A percentile compares a stretch with the other conserved stretches of the same genome.
These are phyloP conservation scores for Mugil cephalus DNA, from an alignment of 2,113 vertebrate genomes.

Conservation along the genomic window DNA sequence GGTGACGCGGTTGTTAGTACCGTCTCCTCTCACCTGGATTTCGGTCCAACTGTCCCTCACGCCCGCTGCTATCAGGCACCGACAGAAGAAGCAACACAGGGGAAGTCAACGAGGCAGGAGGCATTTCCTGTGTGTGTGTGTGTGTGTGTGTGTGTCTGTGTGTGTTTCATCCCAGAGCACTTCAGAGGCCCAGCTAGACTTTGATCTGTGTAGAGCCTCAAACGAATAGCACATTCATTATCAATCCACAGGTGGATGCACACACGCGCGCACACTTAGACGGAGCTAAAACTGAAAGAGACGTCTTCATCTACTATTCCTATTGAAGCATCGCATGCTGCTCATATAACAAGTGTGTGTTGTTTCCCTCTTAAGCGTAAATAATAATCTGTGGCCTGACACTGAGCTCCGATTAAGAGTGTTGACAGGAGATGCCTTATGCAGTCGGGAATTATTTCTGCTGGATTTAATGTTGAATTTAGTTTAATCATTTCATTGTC, in stretches of 20 bases:
- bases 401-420: neutral
- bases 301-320: constrained; percentile 42
- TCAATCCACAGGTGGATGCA: constrained; percentile 54
- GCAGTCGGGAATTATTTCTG: neutral
- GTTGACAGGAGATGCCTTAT: neutral
- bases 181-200: constrained; percentile 59
- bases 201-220: constrained; percentile 61
- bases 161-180: constrained; percentile 38
- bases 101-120: constrained; percentile 20
- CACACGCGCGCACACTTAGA: constrained; percentile 26
- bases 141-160: neutral
- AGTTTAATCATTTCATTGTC: neutral
- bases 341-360: constrained; percentile 38
- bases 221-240: constrained; percentile 55
- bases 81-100: constrained; percentile 15
- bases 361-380: constrained; percentile 30
- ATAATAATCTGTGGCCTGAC: constrained; percentile 21
- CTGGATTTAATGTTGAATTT: neutral
- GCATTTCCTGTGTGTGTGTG: neutral
- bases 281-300: constrained; percentile 33
- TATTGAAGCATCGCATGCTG: constrained; percentile 30
- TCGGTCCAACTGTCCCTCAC: constrained; percentile 46
- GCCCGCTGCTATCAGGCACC: constrained; percentile 24
- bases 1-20: constrained; percentile 25
- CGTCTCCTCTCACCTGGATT: constrained; percentile 59